A percentile compares a stretch with the other conserved stretches of the same genome.
Conservation (phyloP, 2,797 vertebrate genomes). For the Myotis planiceps region DNA sequence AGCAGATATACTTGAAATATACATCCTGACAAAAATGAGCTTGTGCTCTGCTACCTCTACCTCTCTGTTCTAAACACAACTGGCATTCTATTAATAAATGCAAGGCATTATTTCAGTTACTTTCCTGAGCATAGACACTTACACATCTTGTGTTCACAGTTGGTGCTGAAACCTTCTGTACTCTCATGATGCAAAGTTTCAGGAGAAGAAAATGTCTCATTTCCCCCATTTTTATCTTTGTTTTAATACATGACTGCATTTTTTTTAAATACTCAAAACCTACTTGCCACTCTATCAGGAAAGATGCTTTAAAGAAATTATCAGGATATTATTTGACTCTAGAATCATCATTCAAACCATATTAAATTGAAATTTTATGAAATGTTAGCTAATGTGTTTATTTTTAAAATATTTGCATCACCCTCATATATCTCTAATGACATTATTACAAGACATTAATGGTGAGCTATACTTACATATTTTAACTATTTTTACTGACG, state of each 20-base stretch:
- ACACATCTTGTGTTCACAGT: conserved; percentile 68
- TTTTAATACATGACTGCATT: not conserved
- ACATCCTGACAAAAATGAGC: not conserved
- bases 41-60: not conserved
- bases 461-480: not conserved
- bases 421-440: not conserved
- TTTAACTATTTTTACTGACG: not conserved
- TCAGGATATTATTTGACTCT: not conserved
- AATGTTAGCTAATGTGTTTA: not conserved
- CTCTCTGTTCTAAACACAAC: conserved; percentile 41
- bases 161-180: not conserved
- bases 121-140: conserved; percentile 33
- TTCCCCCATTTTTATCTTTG: not conserved
- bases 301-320: not conserved
- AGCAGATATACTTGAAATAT: conserved; percentile 42
- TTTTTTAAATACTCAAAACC: conserved; percentile 27
- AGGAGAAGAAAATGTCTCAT: conserved; percentile 34
- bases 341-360: not conserved
- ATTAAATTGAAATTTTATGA: not conserved
- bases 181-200: conserved; percentile 1
- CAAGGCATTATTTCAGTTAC: conserved; percentile 51
- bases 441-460: not conserved
- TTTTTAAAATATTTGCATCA: not conserved
- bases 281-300: not conserved
- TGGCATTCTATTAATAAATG: conserved; percentile 68